These are phyloP conservation scores for Drosophila micromelanica DNA, from an alignment of 1,140 invertebrate species.

Conservation along the genomic window DNA sequence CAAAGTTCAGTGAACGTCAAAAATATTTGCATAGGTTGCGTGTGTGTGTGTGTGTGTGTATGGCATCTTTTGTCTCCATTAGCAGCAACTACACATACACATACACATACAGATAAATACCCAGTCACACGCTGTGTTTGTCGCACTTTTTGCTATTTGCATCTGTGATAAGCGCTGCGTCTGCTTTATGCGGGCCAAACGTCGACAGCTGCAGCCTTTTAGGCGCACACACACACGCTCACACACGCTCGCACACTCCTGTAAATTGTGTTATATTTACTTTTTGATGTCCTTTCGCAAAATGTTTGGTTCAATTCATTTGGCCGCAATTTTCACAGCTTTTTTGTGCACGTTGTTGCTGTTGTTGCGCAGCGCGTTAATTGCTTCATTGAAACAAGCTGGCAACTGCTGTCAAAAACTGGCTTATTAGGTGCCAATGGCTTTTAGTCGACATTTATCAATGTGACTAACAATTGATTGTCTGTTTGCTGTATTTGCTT, in stretches of 20 bases:
- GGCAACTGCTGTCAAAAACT: constrained; percentile 57
- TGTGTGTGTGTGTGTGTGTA: constrained; percentile 50
- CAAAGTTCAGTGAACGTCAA: constrained; percentile 83
- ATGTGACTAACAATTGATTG: constrained; percentile 25
- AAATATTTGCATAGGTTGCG: constrained; percentile 76
- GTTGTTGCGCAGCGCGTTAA: constrained; percentile 50
- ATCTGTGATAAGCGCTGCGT: constrained; percentile 75
- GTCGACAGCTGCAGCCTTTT: constrained; percentile 68
- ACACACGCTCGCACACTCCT: not conserved
- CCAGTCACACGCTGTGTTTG: constrained; percentile 39
- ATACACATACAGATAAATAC: constrained; percentile 13
- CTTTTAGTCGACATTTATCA: constrained; percentile 49
- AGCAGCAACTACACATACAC: constrained; percentile 34
- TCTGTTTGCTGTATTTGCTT: not conserved
- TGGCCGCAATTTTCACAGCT: constrained; percentile 50
- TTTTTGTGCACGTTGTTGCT: constrained; percentile 30
- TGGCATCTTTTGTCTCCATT: constrained; percentile 63
- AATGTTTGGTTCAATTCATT: constrained; percentile 77
- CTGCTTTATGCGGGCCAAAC: constrained; percentile 77
- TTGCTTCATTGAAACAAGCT: constrained; percentile 82
- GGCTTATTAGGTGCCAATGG: constrained; percentile 75
- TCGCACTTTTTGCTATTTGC: constrained; percentile 63
- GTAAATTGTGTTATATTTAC: constrained; percentile 64
- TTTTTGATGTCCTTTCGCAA: constrained; percentile 66
- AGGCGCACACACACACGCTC: constrained; percentile 43